Evolutionary conservation across 2,113 vertebrate genomes (phyloP).

Genomic region (Hippocampus zosterae): DNA sequence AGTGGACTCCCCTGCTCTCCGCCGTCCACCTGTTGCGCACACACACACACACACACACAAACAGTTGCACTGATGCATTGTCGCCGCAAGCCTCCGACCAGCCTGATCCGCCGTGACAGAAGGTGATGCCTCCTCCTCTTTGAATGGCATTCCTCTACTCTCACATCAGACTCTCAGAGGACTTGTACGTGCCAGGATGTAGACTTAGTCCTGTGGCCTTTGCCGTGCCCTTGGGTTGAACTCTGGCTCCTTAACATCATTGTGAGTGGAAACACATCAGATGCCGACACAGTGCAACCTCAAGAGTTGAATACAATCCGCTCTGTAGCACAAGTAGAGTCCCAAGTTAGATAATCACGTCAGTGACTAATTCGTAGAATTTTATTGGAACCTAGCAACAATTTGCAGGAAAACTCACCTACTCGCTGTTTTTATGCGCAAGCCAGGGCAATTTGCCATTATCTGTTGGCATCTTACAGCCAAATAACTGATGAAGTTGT

Average conservation of each 20-base stretch:
- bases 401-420: too few relatives aligned
- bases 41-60: constrained; percentile 36
- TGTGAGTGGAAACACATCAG: neutral
- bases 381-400: too few relatives aligned
- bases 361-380: too few relatives aligned
- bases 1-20: constrained; percentile 26
- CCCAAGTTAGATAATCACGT: neutral
- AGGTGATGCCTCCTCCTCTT: constrained; percentile 38
- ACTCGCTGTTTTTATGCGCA: neutral
- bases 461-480: neutral
- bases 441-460: too few relatives aligned
- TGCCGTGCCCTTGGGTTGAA: constrained; percentile 6
- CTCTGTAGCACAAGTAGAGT: neutral
- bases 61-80: constrained; percentile 66
- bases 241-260: constrained; percentile 14
- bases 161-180: constrained; percentile 32
- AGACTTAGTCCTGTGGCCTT: neutral
- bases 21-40: constrained; percentile 61
- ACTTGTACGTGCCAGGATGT: constrained; percentile 20
- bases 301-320: neutral
- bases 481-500: neutral
- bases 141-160: constrained; percentile 40
- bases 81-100: constrained; percentile 46
- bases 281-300: neutral
- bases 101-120: constrained; percentile 44